A percentile compares a stretch with the other conserved stretches of the same genome.
phyloP scores from a whole-genome alignment of 2,888 invertebrate species.

The Phalera bucephala region DNA sequence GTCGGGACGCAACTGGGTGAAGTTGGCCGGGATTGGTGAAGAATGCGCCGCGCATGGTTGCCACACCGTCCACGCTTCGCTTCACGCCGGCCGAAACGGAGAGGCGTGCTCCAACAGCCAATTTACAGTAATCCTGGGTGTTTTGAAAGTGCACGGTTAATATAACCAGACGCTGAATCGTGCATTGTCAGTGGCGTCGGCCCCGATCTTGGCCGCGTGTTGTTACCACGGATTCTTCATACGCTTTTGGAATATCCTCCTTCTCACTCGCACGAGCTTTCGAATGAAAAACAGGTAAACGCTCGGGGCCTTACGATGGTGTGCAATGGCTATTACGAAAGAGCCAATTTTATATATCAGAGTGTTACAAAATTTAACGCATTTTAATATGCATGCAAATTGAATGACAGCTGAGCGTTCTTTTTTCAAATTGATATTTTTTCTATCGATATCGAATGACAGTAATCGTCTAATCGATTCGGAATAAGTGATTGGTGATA shows the following conservation, averaged over 20 bases:
- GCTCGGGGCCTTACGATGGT: constrained; percentile 50
- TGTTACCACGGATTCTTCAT: constrained; percentile 60
- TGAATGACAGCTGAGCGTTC: constrained; percentile 24
- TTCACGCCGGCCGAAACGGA: constrained; percentile 58
- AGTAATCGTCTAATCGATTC: constrained; percentile 13
- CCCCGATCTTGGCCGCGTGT: constrained; percentile 70
- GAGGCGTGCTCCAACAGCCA: constrained; percentile 53
- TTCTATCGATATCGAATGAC: constrained; percentile 11
- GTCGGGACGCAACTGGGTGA: constrained; percentile 76
- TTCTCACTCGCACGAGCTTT: constrained; percentile 63
- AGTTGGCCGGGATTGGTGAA: constrained; percentile 75
- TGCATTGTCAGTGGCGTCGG: constrained; percentile 79
- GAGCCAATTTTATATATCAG: constrained; percentile 42
- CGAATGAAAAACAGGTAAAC: constrained; percentile 74
- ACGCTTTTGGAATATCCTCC: constrained; percentile 65
- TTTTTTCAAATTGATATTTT: constrained; percentile 20
- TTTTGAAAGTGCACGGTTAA: constrained; percentile 57
- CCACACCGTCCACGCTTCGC: constrained; percentile 73
- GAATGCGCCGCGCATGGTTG: constrained; percentile 82
- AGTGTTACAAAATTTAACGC: constrained; percentile 49
- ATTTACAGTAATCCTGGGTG: constrained; percentile 51
- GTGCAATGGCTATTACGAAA: constrained; percentile 49
- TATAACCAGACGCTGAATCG: constrained; percentile 77
- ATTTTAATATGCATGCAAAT: constrained; percentile 44
- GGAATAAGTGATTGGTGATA: constrained; percentile 13